Evolutionary conservation across 2,113 vertebrate genomes (phyloP), one percentile per base, ranked within the genome.

Genomic region (Taurulus bubalis): DNA sequence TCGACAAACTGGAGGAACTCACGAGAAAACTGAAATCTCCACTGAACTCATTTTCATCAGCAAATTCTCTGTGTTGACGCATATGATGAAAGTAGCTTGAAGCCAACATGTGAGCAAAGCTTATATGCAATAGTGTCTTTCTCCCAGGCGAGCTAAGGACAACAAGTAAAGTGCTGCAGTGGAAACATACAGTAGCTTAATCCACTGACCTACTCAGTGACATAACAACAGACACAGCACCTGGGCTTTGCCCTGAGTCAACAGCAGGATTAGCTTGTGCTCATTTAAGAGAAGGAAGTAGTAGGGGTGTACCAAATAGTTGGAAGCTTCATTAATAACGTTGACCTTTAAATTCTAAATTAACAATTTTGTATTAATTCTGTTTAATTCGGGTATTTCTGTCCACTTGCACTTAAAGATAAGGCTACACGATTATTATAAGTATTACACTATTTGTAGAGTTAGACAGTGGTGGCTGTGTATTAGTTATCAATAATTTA

Each of bases 171-270:
- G 78, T 74, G 84, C 77, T 84, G 86, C 81, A 87, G 84, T 89
- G 88, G 89, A 94, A 90, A 87, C 82, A 89, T 67, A 65, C 85
- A 83, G 80, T 36, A 71, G 82, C 89, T 92, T 94, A 95, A 94
- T 94, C 93, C 93, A 93, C 85, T 94, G 92, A 92, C 93, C 91
- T 94, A 95, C 91, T 95, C 92, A 88, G 86, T 90, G 91, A 94
- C 89, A 92, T 93, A 93, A 94, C 91, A 83, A 92, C 91, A 83
- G 90, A 80, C 79, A 86, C 75, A 88, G 86, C 83, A 93, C 92
- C 85, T 94, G 89, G 89, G 93, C 87, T 91, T 89, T 88, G 85
- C 83, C 80, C 79, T 85, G 85, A 90, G 86, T 95, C 93, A 94
- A 89, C 77, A 79, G 86, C 87, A 85, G 93, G 94, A 95, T 95